Evolutionary conservation across 30 jellyfish, hydroid and myxozoan species (phyloP).

Genomic region (Aurelia aurita): DNA sequence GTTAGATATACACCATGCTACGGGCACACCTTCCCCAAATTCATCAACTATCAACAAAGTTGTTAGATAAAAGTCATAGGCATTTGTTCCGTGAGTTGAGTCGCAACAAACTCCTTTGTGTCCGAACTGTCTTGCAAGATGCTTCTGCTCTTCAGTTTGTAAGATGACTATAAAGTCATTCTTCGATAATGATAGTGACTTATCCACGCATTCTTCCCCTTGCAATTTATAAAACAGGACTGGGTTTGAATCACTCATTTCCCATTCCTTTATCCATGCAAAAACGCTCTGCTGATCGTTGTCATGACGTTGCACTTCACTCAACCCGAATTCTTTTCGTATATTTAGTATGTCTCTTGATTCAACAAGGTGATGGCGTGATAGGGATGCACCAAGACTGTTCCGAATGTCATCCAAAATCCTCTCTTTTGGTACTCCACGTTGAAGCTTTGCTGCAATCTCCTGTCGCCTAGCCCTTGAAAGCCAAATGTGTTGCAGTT

Average conservation of each 20-base stretch:
- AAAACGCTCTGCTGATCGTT: conserved; percentile 14
- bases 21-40: conserved; percentile 58
- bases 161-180: background rate
- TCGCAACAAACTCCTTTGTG: background rate
- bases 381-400: no score
- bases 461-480: background rate
- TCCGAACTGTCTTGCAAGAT: background rate
- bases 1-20: background rate
- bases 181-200: background rate
- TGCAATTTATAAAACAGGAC: background rate
- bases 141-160: conserved; percentile 9
- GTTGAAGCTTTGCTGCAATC: background rate
- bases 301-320: background rate
- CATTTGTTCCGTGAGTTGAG: background rate
- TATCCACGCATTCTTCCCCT: background rate
- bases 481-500: background rate
- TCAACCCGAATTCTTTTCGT: no score
- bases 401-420: background rate
- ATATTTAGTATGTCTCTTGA: no score
- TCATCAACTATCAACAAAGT: conserved; percentile 56
- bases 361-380: no score
- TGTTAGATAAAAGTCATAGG: conserved; percentile 22
- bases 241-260: background rate
- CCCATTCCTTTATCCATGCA: conserved; percentile 14
- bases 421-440: background rate